phyloP scores from a whole-genome alignment of 1,140 invertebrate species.

The Hirudo medicinalis region DNA sequence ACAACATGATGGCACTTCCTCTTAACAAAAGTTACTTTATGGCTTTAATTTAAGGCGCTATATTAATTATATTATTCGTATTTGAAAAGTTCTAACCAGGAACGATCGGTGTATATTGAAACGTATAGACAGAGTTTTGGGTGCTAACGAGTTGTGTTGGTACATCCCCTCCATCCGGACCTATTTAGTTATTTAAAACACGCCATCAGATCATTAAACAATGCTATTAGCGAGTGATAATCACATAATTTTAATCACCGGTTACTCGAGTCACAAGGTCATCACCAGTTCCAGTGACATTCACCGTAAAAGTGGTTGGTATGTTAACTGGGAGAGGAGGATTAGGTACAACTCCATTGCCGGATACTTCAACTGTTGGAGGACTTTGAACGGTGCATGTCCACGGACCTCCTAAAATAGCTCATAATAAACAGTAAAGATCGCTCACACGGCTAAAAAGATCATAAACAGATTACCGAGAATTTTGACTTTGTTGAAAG shows the following conservation, averaged over 20 bases:
- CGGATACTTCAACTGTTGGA: conserved; percentile 14
- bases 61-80: too few species aligned
- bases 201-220: neutral
- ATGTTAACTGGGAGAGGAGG: conserved; percentile 13
- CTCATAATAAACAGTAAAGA: conserved; percentile 43
- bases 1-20: too few species aligned
- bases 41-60: too few species aligned
- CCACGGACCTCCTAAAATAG: conserved; percentile 46
- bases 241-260: conserved; percentile 26
- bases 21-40: too few species aligned
- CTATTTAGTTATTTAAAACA: neutral
- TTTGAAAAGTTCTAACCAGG: too few species aligned
- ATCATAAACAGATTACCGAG: neutral
- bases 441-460: too few species aligned
- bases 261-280: conserved; percentile 26
- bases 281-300: conserved; percentile 19
- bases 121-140: too few species aligned
- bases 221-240: neutral
- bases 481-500: conserved; percentile 5
- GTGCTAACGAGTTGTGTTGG: too few species aligned
- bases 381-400: conserved; percentile 17
- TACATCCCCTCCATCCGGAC: too few species aligned
- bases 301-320: conserved; percentile 16
- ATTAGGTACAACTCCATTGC: conserved; percentile 11
- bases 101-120: too few species aligned